Conservation (phyloP, 2,113 vertebrate species). For the Oryzias javanicus region DNA sequence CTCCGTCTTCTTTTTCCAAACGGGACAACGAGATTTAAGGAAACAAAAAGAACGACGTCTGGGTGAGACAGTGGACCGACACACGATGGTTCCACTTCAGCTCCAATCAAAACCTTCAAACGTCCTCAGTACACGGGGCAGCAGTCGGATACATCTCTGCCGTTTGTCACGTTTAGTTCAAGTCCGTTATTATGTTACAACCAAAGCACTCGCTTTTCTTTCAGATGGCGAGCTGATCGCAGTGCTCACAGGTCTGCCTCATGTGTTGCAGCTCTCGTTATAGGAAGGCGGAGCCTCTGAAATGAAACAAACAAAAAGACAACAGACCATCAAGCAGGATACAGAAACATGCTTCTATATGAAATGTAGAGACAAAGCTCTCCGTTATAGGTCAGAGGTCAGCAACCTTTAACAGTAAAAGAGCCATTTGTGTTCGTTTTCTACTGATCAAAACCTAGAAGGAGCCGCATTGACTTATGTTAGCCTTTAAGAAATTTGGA, state of each 20-base stretch:
- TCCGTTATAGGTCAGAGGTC: too few relatives aligned
- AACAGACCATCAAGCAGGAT: not conserved
- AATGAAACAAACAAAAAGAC: constrained; percentile 12
- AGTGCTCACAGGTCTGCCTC: constrained; percentile 15
- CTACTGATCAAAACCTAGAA: too few relatives aligned
- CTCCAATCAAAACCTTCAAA: not conserved
- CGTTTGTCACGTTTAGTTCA: not conserved
- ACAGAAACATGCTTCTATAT: too few relatives aligned
- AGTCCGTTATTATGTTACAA: not conserved
- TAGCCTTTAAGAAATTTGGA: too few relatives aligned
- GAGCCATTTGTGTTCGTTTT: too few relatives aligned
- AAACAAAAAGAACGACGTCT: too few relatives aligned
- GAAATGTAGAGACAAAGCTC: too few relatives aligned
- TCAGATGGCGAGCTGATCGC: not conserved
- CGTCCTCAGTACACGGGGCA: not conserved
- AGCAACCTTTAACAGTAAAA: too few relatives aligned
- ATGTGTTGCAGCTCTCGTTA: constrained; percentile 86
- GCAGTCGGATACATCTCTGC: not conserved
- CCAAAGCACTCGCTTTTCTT: not conserved
- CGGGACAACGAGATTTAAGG: constrained; percentile 16
- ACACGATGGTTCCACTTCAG: not conserved
- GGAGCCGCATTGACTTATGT: too few relatives aligned
- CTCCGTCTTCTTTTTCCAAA: constrained; percentile 10
- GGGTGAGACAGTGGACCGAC: not conserved
- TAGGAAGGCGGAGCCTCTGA: constrained; percentile 92